A percentile compares a stretch with the other conserved stretches of the same genome.
Evolutionary conservation across 64 coral and sea anemone genomes (phyloP).

Genomic region (Dendronephthya gigantea): DNA sequence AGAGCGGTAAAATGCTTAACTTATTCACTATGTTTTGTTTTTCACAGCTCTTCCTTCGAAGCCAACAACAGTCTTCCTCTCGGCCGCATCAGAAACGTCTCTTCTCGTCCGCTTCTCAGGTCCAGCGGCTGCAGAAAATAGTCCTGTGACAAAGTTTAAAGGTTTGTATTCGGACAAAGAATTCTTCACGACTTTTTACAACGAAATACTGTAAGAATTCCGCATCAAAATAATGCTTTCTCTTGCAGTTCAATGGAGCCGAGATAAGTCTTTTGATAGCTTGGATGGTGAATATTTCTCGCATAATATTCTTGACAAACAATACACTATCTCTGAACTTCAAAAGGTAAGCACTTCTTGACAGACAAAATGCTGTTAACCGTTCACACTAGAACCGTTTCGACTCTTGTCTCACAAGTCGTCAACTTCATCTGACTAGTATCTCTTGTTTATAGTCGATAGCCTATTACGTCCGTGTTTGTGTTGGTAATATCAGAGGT

Average conservation of each 20-base stretch:
- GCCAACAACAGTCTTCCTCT: slow-evolving; percentile 62
- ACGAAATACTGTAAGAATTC: background rate
- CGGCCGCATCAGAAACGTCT: slow-evolving; percentile 82
- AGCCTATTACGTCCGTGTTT: slow-evolving; percentile 69
- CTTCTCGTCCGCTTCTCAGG: slow-evolving; percentile 78
- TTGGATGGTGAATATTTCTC: slow-evolving; percentile 69
- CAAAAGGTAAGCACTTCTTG: slow-evolving; percentile 45
- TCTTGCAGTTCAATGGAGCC: slow-evolving; percentile 77
- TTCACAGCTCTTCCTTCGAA: slow-evolving; percentile 46
- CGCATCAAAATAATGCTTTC: background rate
- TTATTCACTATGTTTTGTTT: background rate
- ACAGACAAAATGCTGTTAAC: background rate
- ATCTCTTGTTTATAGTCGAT: slow-evolving; percentile 63
- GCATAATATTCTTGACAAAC: slow-evolving; percentile 46
- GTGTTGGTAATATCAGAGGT: slow-evolving; percentile 86
- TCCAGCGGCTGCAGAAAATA: slow-evolving; percentile 27
- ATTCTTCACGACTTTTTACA: background rate
- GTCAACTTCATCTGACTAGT: background rate
- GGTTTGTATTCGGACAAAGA: slow-evolving; percentile 36
- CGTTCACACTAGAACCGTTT: background rate
- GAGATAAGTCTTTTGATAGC: slow-evolving; percentile 46
- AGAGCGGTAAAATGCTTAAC: background rate
- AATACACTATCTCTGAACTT: slow-evolving; percentile 80
- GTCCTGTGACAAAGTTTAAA: slow-evolving; percentile 77
- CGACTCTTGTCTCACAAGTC: background rate